These are phyloP conservation scores for Scyliorhinus canicula DNA, from an alignment of 2,797 vertebrate genomes.

Conservation along the genomic window DNA sequence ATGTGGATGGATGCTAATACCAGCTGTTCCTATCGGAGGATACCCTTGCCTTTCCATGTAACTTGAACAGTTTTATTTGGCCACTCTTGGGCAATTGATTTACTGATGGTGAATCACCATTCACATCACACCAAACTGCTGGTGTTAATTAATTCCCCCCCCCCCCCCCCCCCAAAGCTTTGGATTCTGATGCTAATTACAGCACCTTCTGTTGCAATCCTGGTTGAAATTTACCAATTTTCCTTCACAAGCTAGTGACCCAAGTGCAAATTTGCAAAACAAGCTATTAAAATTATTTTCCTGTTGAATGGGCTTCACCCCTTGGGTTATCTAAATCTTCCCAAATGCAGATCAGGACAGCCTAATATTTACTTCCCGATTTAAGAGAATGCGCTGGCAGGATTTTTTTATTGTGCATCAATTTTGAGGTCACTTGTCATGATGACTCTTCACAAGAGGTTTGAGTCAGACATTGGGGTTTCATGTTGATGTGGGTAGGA, in stretches of 20 bases:
- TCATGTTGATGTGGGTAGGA: background rate
- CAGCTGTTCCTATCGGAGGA: too few species aligned
- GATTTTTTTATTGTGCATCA: background rate
- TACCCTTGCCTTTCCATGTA: too few species aligned
- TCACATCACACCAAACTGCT: too few species aligned
- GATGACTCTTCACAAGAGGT: background rate
- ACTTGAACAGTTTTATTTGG: too few species aligned
- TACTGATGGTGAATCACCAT: too few species aligned
- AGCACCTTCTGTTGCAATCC: background rate
- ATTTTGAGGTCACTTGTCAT: background rate
- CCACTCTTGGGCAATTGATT: too few species aligned
- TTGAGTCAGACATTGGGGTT: background rate
- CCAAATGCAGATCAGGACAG: background rate
- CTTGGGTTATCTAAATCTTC: background rate
- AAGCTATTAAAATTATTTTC: background rate
- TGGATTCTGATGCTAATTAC: background rate
- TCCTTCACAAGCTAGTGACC: background rate
- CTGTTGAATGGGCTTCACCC: background rate
- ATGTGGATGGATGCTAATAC: too few species aligned
- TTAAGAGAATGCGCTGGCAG: background rate
- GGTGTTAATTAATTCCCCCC: too few species aligned
- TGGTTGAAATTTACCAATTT: background rate
- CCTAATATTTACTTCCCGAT: background rate
- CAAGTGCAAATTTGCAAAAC: background rate
- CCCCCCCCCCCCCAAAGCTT: too few species aligned